Evolutionary conservation across 2,797 vertebrate species (phyloP), one percentile per base, ranked within the genome.

Genomic region (Buphagus erythrorhynchus): DNA sequence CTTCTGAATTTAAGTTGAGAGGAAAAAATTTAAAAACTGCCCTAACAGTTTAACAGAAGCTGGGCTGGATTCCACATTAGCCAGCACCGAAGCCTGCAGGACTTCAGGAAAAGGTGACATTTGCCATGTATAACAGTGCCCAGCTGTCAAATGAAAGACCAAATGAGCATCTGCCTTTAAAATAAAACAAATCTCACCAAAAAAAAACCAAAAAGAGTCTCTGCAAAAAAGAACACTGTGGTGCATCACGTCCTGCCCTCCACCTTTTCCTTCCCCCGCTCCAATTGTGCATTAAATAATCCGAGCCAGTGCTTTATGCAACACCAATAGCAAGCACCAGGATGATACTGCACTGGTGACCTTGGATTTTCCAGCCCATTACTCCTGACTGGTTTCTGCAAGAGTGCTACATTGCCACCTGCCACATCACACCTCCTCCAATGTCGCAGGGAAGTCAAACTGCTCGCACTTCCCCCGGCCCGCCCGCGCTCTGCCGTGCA

Each of bases 291-390:
- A 89, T 87, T 79, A 83, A 92, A 89, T 71, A 85, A 49, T 43
- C 48, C 13, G n/a, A 80, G 58, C 9, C 49, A 9, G 10, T 13
- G 29, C 49, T 94, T 83, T 85, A 80, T 75, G 66, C 61, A 51
- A 33, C 28, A 54, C 28, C 80, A 66, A 5, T 3, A 86, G 63
- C 10, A 63, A 81, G 74, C 54, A 62, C 75, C 66, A 26, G 75
- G 72, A 80, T 65, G 61, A 87, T 54, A 40, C 65, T 59, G 91
- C 66, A 57, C 84, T 86, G 66, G 58, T 95, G 84, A 97, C 95
- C 94, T 96, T 96, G 92, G 54, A 92, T 96, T 97, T 96, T 95
- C 87, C 92, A 96, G 91, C 65, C 89, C 94, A 93, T 95, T 96
- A 94, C 94, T 96, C 92, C 92, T 75, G 91, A 72, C 82, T 93